Evolutionary conservation across 2,888 invertebrate genomes (phyloP).

Genomic region (Cabera pusaria): DNA sequence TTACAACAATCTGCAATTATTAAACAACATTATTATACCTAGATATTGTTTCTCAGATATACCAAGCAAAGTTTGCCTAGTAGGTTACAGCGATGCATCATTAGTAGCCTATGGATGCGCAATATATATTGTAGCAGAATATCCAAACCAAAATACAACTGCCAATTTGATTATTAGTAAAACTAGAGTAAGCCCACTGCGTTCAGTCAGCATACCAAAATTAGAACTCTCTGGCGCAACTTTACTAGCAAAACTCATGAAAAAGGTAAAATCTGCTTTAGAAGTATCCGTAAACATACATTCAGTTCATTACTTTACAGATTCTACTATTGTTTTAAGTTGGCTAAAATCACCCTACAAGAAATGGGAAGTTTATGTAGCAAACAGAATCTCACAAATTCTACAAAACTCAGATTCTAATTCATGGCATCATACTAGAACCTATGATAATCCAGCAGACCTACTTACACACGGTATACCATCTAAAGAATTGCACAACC

Average conservation of each 20-base stretch:
- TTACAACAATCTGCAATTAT: slow-evolving; percentile 1
- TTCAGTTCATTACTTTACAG: too few relatives aligned
- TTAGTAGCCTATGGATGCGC: slow-evolving; percentile 2
- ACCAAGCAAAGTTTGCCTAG: not conserved
- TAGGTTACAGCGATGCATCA: slow-evolving; percentile 1
- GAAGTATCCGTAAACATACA: too few relatives aligned
- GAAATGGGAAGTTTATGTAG: too few relatives aligned
- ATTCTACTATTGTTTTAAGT: too few relatives aligned
- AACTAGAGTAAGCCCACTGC: slow-evolving; percentile 1
- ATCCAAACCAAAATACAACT: not conserved
- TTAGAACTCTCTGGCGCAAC: slow-evolving; percentile 1
- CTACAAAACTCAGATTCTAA: too few relatives aligned
- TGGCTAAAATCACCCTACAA: too few relatives aligned
- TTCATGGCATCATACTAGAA: too few relatives aligned
- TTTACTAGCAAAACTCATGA: slow-evolving; percentile 2
- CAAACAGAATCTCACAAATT: too few relatives aligned
- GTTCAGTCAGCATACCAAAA: not conserved
- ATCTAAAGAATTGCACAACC: slow-evolving; percentile 1
- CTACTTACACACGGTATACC: not conserved
- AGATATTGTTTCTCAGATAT: slow-evolving; percentile 6
- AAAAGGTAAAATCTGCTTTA: slow-evolving; percentile 1
- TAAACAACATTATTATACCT: not conserved
- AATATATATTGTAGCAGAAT: too few relatives aligned
- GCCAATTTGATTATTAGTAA: slow-evolving; percentile 1
- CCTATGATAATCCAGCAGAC: too few relatives aligned